These are phyloP conservation scores for Eurytoma californica DNA, from an alignment of 2,888 invertebrate genomes.

Conservation along the genomic window DNA sequence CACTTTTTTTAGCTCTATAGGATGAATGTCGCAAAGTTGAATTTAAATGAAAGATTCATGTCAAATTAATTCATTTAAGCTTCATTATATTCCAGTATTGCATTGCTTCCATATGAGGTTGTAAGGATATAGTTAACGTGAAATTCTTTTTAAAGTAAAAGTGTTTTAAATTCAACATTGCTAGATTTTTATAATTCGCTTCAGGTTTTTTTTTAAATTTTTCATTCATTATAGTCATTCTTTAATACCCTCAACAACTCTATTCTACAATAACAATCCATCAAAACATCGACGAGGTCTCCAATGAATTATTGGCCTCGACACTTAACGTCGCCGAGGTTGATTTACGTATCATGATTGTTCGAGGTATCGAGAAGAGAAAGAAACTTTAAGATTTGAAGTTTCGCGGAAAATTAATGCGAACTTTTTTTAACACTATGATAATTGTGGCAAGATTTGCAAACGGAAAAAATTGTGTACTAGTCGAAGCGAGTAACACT, in stretches of 20 bases:
- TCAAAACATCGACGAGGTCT: constrained; percentile 60
- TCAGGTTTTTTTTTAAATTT: constrained; percentile 44
- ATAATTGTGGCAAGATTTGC: constrained; percentile 35
- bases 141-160: not conserved
- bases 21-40: constrained; percentile 23
- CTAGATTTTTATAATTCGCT: constrained; percentile 26
- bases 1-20: constrained; percentile 54
- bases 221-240: constrained; percentile 61
- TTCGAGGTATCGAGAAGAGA: constrained; percentile 38
- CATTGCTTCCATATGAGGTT: too few species aligned
- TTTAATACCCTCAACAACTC: constrained; percentile 66
- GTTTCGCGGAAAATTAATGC: constrained; percentile 4
- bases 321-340: constrained; percentile 44
- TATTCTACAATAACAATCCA: constrained; percentile 70
- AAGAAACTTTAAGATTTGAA: constrained; percentile 2
- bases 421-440: constrained; percentile 22
- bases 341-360: constrained; percentile 53
- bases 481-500: constrained; percentile 16
- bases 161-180: constrained; percentile 23
- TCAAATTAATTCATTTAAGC: not conserved
- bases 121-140: not conserved
- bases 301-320: constrained; percentile 50
- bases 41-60: constrained; percentile 7
- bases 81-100: too few species aligned
- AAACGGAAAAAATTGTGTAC: constrained; percentile 28